Percentiles rank a stretch among this genome's conserved stretches.
Evolutionary conservation across 2,888 invertebrate species (phyloP).

Genomic region (Siphlonurus alternatus): DNA sequence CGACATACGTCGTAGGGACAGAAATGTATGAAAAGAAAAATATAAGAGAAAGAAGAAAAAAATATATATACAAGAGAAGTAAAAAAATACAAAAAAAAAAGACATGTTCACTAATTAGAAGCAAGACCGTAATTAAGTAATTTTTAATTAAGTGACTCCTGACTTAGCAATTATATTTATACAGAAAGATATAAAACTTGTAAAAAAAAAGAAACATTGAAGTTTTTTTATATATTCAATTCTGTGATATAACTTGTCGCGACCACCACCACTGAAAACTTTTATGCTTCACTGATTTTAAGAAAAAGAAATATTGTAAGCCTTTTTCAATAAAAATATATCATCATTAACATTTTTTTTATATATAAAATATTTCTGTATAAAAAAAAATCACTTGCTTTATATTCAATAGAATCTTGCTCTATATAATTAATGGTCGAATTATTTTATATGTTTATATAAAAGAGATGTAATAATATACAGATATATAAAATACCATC

Average conservation of each 20-base stretch:
- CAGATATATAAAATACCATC: too few relatives aligned
- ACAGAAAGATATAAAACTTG: too few relatives aligned
- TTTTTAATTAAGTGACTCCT: slow-evolving; percentile 42
- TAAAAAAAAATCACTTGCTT: too few relatives aligned
- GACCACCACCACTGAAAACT: background rate
- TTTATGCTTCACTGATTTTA: background rate
- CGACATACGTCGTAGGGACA: background rate
- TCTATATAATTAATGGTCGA: background rate
- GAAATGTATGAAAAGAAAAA: background rate
- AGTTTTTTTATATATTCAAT: background rate
- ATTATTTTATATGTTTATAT: too few relatives aligned
- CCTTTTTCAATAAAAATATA: background rate
- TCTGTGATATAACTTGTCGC: background rate
- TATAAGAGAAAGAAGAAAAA: background rate
- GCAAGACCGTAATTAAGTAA: slow-evolving; percentile 48
- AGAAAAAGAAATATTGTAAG: background rate
- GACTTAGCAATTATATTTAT: slow-evolving; percentile 10
- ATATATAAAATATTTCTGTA: background rate
- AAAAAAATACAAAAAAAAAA: slow-evolving; percentile 14
- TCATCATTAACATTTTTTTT: background rate
- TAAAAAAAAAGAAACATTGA: background rate
- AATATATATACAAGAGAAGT: background rate
- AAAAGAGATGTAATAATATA: too few relatives aligned
- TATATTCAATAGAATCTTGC: background rate
- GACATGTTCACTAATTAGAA: slow-evolving; percentile 38